Evolutionary conservation across 2,888 invertebrate genomes (phyloP).

Genomic region (Linyphia triangularis): DNA sequence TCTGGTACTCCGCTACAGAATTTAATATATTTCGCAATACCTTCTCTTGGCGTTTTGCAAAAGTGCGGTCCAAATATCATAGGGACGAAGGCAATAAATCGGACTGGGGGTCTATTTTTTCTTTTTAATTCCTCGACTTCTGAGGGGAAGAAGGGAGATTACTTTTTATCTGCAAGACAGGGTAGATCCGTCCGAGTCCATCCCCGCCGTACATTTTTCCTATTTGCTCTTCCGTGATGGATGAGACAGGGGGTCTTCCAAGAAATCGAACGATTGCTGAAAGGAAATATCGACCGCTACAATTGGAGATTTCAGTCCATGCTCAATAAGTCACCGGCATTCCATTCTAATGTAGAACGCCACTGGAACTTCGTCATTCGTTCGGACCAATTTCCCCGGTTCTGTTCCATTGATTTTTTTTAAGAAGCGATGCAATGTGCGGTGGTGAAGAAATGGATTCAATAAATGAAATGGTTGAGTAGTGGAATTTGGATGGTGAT

Average conservation of each 20-base stretch:
- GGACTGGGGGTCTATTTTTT: conserved; percentile 41
- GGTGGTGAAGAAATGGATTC: conserved; percentile 41
- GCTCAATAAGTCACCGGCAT: conserved; percentile 55
- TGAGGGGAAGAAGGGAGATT: conserved; percentile 42
- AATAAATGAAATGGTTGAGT: conserved; percentile 29
- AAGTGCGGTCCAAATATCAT: conserved; percentile 36
- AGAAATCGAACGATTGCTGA: conserved; percentile 43
- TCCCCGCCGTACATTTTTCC: conserved; percentile 1
- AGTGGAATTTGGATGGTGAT: conserved; percentile 30
- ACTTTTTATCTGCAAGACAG: conserved; percentile 51
- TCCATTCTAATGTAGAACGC: conserved; percentile 56
- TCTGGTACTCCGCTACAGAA: background rate
- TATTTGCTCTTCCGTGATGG: conserved; percentile 68
- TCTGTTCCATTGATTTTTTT: conserved; percentile 46
- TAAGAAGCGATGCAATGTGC: background rate
- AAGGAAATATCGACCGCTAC: conserved; percentile 55
- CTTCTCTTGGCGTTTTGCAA: conserved; percentile 13
- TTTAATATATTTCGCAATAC: conserved; percentile 65
- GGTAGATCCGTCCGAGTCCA: background rate
- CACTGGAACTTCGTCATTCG: conserved; percentile 25
- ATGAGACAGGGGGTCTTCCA: conserved; percentile 26
- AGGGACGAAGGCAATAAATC: conserved; percentile 58
- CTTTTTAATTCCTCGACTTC: conserved; percentile 55
- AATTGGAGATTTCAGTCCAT: conserved; percentile 36
- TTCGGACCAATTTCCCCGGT: conserved; percentile 43